Base-by-base conservation (phyloP, 2,113 vertebrate genomes). In the Labeo rohita region DNA sequence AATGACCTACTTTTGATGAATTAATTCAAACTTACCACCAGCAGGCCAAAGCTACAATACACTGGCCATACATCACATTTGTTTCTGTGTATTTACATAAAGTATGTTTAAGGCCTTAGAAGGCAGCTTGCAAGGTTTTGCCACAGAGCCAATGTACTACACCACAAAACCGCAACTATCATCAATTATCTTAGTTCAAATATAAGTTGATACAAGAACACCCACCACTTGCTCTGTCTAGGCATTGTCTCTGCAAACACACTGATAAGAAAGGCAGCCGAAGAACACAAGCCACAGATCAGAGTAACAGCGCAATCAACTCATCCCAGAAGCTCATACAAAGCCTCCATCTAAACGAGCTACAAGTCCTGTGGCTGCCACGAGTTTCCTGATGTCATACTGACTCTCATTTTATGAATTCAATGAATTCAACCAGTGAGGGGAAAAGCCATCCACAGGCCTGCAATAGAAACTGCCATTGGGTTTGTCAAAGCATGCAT, bases 231-330 rank as follows among this genome's bases (percentile, higher is more conserved):
- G 45, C 12, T 34, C 18, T 8, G 59, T 73, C 65, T 34, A 75
- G 36, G 78, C 54, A 86, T 45, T 52, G 80, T 78, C 39, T 63
- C 84, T 87, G 88, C 84, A 80, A 28, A 89, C 34, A 72, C 23
- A 47, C 70, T 66, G 87, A 89, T 86, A 88, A 89, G 84, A 72
- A 63, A 83, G 77, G 28, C 61, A 65, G 49, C 56, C 15, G n/a
- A 68, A 66, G 12, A 79, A 78, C 85, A 76, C 34, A n/a, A 84
- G 68, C 83, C 54, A 54, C 50, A 23, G n/a, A 73, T 77, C 52
- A 86, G 43, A 66, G 70, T 5, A 79, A 61, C 72, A 54, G 23
- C 28, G 6, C 39, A 80, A 80, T 63, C 28, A 52, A 84, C 34
- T 80, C 63, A 81, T 70, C 50, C 50, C 77, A 80, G 76, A 80